A percentile compares a stretch with the other conserved stretches of the same genome.
phyloP scores from a whole-genome alignment of 2,113 vertebrate species.

The human region GRCh38 chr3:68013501-68014000 shows the following conservation, averaged over 20 bases:
- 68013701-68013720: constrained; percentile 44
- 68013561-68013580: neutral
- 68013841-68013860: neutral
- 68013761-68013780: neutral
- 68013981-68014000: neutral
- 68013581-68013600: constrained; percentile 37
- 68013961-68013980: neutral
- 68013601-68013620: constrained; percentile 23
- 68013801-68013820: neutral
- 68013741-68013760: neutral
- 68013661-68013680: neutral
- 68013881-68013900: neutral
- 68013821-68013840: neutral
- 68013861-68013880: neutral
- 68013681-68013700: neutral
- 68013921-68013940: neutral
- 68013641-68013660: neutral
- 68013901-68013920: neutral
- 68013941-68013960: neutral
- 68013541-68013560: neutral
- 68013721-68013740: constrained; percentile 29
- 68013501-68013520: neutral
- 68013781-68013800: neutral
- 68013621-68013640: constrained; percentile 6
- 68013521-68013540: neutral